Conservation (phyloP, 1,140 invertebrate species). For the Drosophila littoralis region DNA sequence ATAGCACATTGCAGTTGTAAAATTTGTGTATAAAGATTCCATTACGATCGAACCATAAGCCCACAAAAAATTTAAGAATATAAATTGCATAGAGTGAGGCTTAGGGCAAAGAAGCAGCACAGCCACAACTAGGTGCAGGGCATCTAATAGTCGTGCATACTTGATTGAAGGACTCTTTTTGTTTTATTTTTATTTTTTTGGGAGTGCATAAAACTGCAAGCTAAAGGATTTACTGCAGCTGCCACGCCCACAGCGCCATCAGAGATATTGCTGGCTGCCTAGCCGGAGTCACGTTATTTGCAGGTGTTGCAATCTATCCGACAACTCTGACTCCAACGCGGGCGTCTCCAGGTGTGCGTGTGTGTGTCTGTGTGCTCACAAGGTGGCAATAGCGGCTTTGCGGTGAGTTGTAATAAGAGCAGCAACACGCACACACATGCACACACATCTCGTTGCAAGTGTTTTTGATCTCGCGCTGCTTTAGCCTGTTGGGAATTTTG, state of each 20-base stretch:
- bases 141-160: background rate
- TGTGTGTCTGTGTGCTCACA: constrained; percentile 14
- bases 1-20: no score
- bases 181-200: constrained; percentile 14
- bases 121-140: background rate
- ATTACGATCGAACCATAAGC: no score
- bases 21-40: no score
- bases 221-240: constrained; percentile 70
- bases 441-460: constrained; percentile 69
- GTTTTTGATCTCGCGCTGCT: constrained; percentile 80
- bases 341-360: constrained; percentile 7
- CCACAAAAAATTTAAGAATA: no score
- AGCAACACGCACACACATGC: constrained; percentile 11
- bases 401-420: constrained; percentile 63
- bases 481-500: constrained; percentile 82
- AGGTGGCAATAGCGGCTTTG: constrained; percentile 60
- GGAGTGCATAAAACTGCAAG: constrained; percentile 67
- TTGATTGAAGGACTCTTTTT: background rate
- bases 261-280: constrained; percentile 52
- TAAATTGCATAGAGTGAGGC: no score
- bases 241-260: constrained; percentile 41
- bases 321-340: constrained; percentile 36
- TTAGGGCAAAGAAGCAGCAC: no score
- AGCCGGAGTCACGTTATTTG: constrained; percentile 81
- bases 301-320: constrained; percentile 81